Evolutionary conservation across 2,113 vertebrate species (phyloP).

Genomic region (Odocoileus hemionus): DNA sequence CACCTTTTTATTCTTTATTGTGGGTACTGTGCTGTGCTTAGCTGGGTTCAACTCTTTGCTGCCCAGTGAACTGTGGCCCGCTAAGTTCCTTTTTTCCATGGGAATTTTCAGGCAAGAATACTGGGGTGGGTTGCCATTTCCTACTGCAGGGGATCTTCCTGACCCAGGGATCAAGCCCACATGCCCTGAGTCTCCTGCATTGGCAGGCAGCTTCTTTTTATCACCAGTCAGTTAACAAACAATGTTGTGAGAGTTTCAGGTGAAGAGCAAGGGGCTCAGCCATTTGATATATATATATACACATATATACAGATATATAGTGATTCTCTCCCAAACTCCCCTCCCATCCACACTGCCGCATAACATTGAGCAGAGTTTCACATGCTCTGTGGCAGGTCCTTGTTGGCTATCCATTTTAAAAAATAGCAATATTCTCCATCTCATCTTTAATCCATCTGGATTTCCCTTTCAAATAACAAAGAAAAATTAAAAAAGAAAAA

Average conservation of each 20-base stretch:
- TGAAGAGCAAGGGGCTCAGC: background rate
- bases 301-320: background rate
- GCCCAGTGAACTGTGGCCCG: rapidly evolving
- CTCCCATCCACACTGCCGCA: background rate
- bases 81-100: background rate
- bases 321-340: background rate
- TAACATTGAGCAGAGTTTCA: background rate
- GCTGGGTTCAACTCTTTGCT: background rate
- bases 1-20: background rate
- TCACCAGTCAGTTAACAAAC: background rate
- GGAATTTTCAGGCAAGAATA: background rate
- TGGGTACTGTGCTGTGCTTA: background rate
- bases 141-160: background rate
- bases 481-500: background rate
- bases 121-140: background rate
- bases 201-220: background rate
- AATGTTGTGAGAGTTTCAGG: background rate
- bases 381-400: background rate
- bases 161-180: background rate
- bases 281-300: background rate
- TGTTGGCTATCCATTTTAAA: background rate
- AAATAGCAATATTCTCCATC: background rate
- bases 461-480: background rate
- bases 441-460: background rate
- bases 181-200: background rate